phyloP scores from a whole-genome alignment of 2,113 vertebrate species.

The Gymnogyps californianus region DNA sequence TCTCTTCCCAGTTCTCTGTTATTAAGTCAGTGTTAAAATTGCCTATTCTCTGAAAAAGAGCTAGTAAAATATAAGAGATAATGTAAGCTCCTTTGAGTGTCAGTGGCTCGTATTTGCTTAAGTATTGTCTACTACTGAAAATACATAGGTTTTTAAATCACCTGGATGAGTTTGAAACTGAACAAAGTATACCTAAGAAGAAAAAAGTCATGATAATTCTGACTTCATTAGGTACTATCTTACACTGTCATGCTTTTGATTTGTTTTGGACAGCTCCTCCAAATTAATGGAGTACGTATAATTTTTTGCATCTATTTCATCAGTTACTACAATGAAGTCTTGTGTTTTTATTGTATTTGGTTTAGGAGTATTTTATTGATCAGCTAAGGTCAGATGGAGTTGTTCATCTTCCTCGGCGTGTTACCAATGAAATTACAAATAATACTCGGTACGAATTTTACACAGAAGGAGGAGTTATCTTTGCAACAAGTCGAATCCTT shows the following conservation, averaged over 20 bases:
- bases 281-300: neutral
- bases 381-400: conserved; percentile 87
- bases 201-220: neutral
- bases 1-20: neutral
- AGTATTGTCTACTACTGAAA: neutral
- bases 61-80: neutral
- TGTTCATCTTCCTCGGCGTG: conserved; percentile 84
- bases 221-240: neutral
- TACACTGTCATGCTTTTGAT: neutral
- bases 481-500: conserved; percentile 94
- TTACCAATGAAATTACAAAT: conserved; percentile 89
- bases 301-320: neutral
- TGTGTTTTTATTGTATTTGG: neutral
- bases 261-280: neutral
- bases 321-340: neutral
- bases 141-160: neutral
- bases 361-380: conserved; percentile 92
- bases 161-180: neutral
- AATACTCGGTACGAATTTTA: conserved; percentile 87
- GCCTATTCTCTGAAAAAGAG: neutral
- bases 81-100: neutral
- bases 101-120: neutral
- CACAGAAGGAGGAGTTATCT: conserved; percentile 90
- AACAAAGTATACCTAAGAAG: too few relatives aligned
- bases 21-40: neutral